Evolutionary conservation across 2,888 invertebrate species (phyloP).

Genomic region (Scaptodrosophila latifasciaeformis): DNA sequence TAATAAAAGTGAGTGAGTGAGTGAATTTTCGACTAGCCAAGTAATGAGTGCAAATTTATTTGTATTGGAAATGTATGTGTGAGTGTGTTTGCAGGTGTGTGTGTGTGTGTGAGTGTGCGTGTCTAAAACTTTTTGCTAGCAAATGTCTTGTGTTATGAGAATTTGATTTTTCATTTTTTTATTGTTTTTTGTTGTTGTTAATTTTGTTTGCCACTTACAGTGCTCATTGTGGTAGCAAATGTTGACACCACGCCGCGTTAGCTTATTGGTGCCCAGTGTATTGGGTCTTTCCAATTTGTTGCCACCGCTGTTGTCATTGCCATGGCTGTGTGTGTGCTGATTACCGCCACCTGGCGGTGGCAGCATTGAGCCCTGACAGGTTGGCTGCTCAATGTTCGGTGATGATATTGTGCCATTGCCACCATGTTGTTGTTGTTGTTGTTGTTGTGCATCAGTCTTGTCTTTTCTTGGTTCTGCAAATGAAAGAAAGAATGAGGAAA

Average conservation of each 20-base stretch:
- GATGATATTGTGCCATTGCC: slow-evolving; percentile 79
- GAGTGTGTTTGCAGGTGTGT: slow-evolving; percentile 24
- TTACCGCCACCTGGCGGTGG: slow-evolving; percentile 76
- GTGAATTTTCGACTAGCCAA: slow-evolving; percentile 26
- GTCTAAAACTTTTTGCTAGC: slow-evolving; percentile 28
- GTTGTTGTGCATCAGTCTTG: slow-evolving; percentile 83
- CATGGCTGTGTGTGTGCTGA: slow-evolving; percentile 55
- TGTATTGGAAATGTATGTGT: slow-evolving; percentile 23
- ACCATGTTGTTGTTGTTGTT: slow-evolving; percentile 64
- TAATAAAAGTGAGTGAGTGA: slow-evolving; percentile 7
- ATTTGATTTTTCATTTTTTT: too few relatives aligned
- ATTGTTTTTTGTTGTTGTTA: too few relatives aligned
- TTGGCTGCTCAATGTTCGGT: slow-evolving; percentile 77
- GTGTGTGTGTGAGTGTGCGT: slow-evolving; percentile 13
- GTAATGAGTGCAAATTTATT: slow-evolving; percentile 14
- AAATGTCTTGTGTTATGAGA: slow-evolving; percentile 13
- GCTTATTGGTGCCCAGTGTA: slow-evolving; percentile 84
- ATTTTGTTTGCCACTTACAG: slow-evolving; percentile 76
- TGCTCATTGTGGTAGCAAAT: slow-evolving; percentile 88
- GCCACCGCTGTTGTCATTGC: slow-evolving; percentile 47
- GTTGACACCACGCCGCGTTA: slow-evolving; percentile 81
- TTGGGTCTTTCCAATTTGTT: slow-evolving; percentile 86
- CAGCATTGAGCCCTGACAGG: slow-evolving; percentile 73
- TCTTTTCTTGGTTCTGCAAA: slow-evolving; percentile 93
- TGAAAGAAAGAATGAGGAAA: slow-evolving; percentile 32